phyloP scores from a whole-genome alignment of 2,797 vertebrate species.

The Etheostoma nigrum region DNA sequence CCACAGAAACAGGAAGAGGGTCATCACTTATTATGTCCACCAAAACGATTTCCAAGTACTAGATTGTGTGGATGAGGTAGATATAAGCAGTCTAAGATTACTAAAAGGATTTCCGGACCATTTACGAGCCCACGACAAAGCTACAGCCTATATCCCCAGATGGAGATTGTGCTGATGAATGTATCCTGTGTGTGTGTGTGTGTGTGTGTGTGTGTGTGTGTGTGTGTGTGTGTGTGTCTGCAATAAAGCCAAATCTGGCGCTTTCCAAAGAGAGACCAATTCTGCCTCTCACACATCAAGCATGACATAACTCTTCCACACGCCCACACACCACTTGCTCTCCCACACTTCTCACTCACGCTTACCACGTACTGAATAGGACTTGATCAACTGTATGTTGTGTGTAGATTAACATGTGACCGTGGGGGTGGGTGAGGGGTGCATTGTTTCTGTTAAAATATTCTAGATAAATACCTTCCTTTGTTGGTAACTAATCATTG shows the following conservation, averaged over 20 bases:
- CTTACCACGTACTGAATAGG: conserved; percentile 54
- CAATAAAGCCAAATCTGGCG: conserved; percentile 61
- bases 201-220: conserved; percentile 50
- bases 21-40: conserved; percentile 13
- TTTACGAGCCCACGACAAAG: conserved; percentile 33
- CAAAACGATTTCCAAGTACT: conserved; percentile 19
- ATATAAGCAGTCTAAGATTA: conserved; percentile 45
- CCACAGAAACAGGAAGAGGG: conserved; percentile 36
- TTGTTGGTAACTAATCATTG: conserved; percentile 6
- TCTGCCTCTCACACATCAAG: conserved; percentile 77
- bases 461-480: conserved; percentile 23
- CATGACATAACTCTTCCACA: conserved; percentile 81
- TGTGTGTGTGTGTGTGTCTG: conserved; percentile 49
- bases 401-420: conserved; percentile 36
- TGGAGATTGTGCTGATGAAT: conserved; percentile 70
- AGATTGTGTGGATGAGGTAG: conserved; percentile 43
- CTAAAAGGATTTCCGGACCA: conserved; percentile 61
- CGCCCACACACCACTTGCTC: conserved; percentile 74
- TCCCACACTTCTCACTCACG: conserved; percentile 75
- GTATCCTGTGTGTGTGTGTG: conserved; percentile 59
- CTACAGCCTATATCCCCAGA: conserved; percentile 61
- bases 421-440: neutral
- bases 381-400: conserved; percentile 22
- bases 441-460: conserved; percentile 13
- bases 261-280: conserved; percentile 64